Base-by-base conservation (phyloP, 2,888 invertebrate species). In the Eupithecia insigniata region DNA sequence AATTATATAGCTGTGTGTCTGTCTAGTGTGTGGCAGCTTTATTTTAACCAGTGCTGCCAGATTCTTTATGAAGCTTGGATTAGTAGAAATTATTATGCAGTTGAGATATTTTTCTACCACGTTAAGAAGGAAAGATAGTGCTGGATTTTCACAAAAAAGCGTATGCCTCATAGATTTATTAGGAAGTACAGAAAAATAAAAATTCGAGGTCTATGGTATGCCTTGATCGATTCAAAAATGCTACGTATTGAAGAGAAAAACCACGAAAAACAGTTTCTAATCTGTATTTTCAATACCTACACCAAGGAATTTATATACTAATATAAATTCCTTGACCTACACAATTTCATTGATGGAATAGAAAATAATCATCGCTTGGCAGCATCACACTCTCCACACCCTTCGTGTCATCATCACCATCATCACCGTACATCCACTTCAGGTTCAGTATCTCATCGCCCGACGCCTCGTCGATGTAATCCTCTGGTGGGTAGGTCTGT, bases 391-490 rank as follows among this genome's bases (percentile, higher is more conserved):
- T 60, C 4, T 60, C 58, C 6, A 55, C 66, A 22, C 60, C 66
- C 61, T 62, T 67, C 28, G 43, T 67, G 1, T 70, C 71, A 14
- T 66, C n/a, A n/a, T 65, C 66, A n/a, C 30, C 16, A 12, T 64
- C 30, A 8, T 30, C 67, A n/a, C 72, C 72, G 30, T 74, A 77
- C 43, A 75, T 36, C 30, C 68, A 32, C 28, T 43, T 55, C 5
- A 76, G 43, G 67, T 70, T 69, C 28, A 76, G 43, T 1, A 73
- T 43, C 62, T 79, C 79, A 68, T 77, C 79, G 6, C 77, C 79
- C 0, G 73, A 67, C 22, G 64, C 72, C 30, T 73, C 74, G 34
- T 70, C 66, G 6, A 10, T 16, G 26, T 55, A 34, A 4, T 75
- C 69, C 0, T 68, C 70, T n/a, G 30, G 30, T 16, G 18, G 30